Conservation (phyloP, 2,797 vertebrate genomes). For the Gymnodraco acuticeps region DNA sequence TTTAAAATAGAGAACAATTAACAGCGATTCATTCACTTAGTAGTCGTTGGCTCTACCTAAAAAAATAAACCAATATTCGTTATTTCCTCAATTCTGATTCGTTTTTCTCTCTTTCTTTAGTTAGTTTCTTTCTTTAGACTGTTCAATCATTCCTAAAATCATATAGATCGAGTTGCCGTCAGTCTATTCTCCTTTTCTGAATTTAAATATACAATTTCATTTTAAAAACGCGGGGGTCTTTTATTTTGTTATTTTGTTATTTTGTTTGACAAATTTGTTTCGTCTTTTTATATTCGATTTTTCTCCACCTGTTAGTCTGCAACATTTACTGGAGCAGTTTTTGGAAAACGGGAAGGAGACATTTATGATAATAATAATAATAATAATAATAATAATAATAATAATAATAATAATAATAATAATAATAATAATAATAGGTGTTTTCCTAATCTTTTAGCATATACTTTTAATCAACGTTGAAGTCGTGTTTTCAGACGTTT, state of each 20-base stretch:
- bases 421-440: not conserved
- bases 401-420: not conserved
- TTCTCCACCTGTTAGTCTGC: slow-evolving; percentile 14
- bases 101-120: not conserved
- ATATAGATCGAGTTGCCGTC: not conserved
- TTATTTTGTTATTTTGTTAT: not conserved
- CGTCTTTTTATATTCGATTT: not conserved
- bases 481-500: not conserved
- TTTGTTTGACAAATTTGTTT: not conserved
- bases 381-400: not conserved
- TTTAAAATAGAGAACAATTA: not conserved
- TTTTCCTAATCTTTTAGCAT: not conserved
- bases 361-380: not conserved
- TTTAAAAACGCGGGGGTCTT: too few relatives aligned
- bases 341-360: not conserved
- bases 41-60: not conserved
- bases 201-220: not conserved
- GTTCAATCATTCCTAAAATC: not conserved
- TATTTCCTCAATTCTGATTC: not conserved
- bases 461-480: not conserved
- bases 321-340: not conserved
- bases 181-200: not conserved
- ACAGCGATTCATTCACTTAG: not conserved
- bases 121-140: not conserved
- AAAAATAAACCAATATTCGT: not conserved